phyloP scores from a whole-genome alignment of 2,113 vertebrate species.

The Oxyruncus cristatus region DNA sequence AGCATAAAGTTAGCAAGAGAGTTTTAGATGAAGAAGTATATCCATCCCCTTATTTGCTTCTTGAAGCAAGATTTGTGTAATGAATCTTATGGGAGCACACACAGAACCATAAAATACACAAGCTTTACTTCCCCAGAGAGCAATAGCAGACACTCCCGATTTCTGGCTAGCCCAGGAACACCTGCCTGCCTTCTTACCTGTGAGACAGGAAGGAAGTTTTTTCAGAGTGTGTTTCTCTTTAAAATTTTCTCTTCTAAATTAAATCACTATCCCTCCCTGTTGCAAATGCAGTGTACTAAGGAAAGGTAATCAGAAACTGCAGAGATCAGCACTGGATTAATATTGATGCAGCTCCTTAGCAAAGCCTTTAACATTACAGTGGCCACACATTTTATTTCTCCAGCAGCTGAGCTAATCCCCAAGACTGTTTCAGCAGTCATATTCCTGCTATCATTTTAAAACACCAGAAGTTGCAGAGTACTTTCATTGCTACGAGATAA shows the following conservation, averaged over 20 bases:
- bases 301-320: background rate
- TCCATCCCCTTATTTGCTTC: background rate
- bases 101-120: background rate
- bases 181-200: background rate
- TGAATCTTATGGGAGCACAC: background rate
- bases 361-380: background rate
- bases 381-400: background rate
- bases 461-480: background rate
- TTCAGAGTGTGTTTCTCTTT: background rate
- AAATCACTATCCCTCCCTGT: background rate
- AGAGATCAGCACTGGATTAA: background rate
- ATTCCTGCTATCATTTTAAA: background rate
- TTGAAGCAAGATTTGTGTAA: background rate
- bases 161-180: background rate
- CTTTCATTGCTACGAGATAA: background rate
- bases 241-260: background rate
- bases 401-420: background rate
- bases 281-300: background rate
- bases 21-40: background rate
- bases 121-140: background rate
- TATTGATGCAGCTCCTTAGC: background rate
- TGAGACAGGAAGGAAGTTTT: background rate
- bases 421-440: background rate
- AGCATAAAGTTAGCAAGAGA: background rate
- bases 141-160: background rate